phyloP scores from a whole-genome alignment of 2,797 vertebrate species.

The Tangara arthus region DNA sequence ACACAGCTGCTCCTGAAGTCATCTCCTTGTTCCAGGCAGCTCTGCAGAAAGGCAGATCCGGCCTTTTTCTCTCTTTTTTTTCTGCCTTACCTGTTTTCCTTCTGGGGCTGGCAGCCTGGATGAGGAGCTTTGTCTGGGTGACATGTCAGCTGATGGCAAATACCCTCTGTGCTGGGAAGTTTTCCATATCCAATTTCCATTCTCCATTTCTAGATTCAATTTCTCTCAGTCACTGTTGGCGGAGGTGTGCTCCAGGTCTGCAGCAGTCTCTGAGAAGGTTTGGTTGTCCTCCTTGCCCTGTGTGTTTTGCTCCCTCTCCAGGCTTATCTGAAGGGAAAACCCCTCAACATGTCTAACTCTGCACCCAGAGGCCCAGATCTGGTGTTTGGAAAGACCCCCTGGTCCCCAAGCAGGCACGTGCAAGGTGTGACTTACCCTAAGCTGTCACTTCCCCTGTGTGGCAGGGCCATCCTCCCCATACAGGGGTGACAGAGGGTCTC shows the following conservation, averaged over 20 bases:
- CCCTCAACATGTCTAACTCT: rapidly evolving
- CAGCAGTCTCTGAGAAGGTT: neutral
- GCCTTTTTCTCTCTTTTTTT: neutral
- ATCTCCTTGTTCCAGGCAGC: neutral
- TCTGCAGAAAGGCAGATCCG: neutral
- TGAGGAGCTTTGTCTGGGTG: neutral
- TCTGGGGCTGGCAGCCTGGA: neutral
- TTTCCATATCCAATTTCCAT: neutral
- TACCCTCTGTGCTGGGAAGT: neutral
- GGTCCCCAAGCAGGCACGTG: rapidly evolving
- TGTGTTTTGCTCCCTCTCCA: neutral
- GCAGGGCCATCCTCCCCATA: rapidly evolving
- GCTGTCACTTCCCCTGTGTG: rapidly evolving
- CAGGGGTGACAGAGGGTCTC: neutral
- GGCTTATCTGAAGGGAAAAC: neutral
- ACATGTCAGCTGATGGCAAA: neutral
- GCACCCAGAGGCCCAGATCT: neutral
- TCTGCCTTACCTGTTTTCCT: neutral
- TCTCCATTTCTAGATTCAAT: rapidly evolving
- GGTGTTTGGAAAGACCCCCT: rapidly evolving
- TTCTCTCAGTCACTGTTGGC: neutral
- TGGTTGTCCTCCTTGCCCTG: neutral
- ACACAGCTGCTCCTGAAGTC: neutral
- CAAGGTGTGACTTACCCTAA: neutral
- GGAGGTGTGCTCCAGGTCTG: neutral